Conservation (phyloP, 2,797 vertebrate species). For the Myotis planiceps region DNA sequence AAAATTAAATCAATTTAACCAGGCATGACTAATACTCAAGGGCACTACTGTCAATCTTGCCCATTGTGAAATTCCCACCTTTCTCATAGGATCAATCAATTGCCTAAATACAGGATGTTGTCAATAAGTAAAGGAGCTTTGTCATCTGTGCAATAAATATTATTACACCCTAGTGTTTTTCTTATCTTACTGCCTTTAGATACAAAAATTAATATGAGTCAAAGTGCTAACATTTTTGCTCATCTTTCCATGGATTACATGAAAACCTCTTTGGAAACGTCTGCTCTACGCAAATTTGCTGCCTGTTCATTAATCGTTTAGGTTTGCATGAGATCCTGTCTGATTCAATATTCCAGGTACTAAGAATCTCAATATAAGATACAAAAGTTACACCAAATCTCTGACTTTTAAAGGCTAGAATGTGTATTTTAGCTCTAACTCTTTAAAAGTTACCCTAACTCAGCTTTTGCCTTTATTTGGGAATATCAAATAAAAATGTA, state of each 20-base stretch:
- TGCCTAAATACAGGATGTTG: neutral
- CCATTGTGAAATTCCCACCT: neutral
- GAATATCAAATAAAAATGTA: neutral
- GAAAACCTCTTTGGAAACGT: neutral
- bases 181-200: neutral
- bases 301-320: neutral
- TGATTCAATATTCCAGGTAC: neutral
- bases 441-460: neutral
- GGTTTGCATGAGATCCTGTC: neutral
- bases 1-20: conserved; percentile 35
- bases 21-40: neutral
- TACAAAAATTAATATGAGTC: neutral
- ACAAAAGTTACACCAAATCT: neutral
- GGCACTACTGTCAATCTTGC: neutral
- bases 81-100: neutral
- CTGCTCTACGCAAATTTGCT: neutral
- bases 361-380: neutral
- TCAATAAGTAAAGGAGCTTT: neutral
- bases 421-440: neutral
- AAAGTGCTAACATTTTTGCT: neutral
- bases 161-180: neutral
- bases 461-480: neutral
- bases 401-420: neutral
- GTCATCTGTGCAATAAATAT: neutral
- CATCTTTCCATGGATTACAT: neutral